Conservation (phyloP, 2,888 invertebrate genomes). For the Hybos culiciformis region DNA sequence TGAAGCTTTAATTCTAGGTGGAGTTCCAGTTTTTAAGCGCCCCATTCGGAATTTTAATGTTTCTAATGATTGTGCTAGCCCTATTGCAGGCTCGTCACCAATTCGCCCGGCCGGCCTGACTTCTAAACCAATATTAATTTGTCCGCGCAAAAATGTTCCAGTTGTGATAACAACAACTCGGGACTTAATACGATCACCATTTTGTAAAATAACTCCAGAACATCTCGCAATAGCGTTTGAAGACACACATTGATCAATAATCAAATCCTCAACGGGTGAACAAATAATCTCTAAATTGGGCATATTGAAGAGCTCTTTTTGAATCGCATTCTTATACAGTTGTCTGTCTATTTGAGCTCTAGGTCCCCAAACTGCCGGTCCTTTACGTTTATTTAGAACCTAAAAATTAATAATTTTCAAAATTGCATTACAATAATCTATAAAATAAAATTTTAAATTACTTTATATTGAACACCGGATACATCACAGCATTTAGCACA, state of each 20-base stretch:
- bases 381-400: constrained; percentile 64
- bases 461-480: constrained; percentile 67
- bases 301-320: constrained; percentile 51
- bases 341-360: constrained; percentile 76
- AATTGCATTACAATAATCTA: neutral
- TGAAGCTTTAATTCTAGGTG: constrained; percentile 56
- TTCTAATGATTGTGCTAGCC: constrained; percentile 59
- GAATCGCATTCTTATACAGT: constrained; percentile 63
- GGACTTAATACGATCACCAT: constrained; percentile 45
- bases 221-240: constrained; percentile 17
- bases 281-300: constrained; percentile 52
- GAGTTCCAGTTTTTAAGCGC: constrained; percentile 76
- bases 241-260: constrained; percentile 32
- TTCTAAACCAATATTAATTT: constrained; percentile 69
- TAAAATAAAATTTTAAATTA: constrained; percentile 20
- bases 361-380: constrained; percentile 81
- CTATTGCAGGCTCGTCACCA: constrained; percentile 66
- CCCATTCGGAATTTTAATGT: constrained; percentile 58
- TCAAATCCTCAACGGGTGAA: constrained; percentile 65
- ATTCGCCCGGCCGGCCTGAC: constrained; percentile 63
- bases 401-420: constrained; percentile 16
- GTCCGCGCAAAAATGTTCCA: constrained; percentile 75
- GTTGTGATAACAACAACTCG: constrained; percentile 68
- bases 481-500: constrained; percentile 68
- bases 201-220: constrained; percentile 27